Evolutionary conservation across 2,888 invertebrate species (phyloP), one percentile per base, ranked within the genome.

Genomic region (Maniola hyperantus): DNA sequence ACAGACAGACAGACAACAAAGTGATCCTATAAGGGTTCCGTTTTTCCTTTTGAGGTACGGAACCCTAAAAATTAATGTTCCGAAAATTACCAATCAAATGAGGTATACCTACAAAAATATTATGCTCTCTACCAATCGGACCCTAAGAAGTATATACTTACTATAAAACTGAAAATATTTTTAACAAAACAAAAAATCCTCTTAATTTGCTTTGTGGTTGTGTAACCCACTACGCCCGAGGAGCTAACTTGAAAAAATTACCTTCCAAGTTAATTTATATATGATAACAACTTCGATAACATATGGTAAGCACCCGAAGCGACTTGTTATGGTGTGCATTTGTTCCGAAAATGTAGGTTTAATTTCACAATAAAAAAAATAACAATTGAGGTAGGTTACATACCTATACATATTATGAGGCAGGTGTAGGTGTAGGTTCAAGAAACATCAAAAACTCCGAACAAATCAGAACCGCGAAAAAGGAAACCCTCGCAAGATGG

Each of bases 221-320:
- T 15, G 48, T 58, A 65, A 65, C 63, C 54, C 64, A 66, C 63
- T 26, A 53, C 53, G 63, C 69, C 50, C 65, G 55, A 70, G 64
- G 68, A 64, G 64, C 39, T 66, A 64, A 68, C 50, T 71, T 54
- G 54, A 51, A 64, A 46, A 63, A 67, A 71, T 58, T 61, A 66
- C 65, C 44, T 65, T 59, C 18, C 63, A 61, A 67, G 15, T 64
- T 39, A 59, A 70, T 50, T 62, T 66, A 59, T 55, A 50, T 50
- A 68, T 70, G 71, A 73, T 74, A 76, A 74, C 69, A 68, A 73
- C 71, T 67, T 66, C 63, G 65, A 72, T 71, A 73, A 71, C 77
- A 77, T 73, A 74, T 77, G 77, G 75, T 68, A 51, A 54, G 61
- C 58, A 65, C 70, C 70, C 57, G 64, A 58, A 68, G 68, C 66